Conservation (phyloP, 2,888 invertebrate species). For the Hyposoter dolosus region DNA sequence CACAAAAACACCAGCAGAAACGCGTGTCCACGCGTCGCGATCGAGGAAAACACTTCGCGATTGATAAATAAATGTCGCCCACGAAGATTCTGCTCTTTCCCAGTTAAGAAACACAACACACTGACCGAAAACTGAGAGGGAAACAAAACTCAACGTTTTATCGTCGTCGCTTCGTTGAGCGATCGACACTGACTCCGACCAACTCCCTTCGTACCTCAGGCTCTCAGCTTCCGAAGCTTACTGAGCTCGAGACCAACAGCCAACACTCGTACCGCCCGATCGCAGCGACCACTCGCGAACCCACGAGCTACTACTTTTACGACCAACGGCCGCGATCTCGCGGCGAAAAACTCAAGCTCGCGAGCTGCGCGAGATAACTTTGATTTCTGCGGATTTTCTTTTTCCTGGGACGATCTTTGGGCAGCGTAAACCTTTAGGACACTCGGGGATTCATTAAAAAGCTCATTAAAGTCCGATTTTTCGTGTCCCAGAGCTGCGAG, state of each 20-base stretch:
- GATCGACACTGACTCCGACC: constrained; percentile 18
- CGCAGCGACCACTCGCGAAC: constrained; percentile 67
- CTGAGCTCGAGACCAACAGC: constrained; percentile 74
- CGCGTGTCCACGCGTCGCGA: background rate
- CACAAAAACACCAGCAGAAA: constrained; percentile 12
- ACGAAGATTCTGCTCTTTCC: background rate
- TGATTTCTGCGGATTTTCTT: background rate
- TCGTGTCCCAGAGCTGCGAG: background rate
- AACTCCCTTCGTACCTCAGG: constrained; percentile 74
- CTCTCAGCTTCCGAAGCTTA: constrained; percentile 66
- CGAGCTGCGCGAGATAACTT: background rate
- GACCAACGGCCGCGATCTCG: background rate
- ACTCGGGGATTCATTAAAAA: background rate
- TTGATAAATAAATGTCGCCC: background rate
- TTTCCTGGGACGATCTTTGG: background rate
- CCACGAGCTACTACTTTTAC: background rate
- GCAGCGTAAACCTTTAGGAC: background rate
- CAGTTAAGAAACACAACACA: constrained; percentile 26
- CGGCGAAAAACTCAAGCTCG: background rate
- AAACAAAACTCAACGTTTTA: background rate
- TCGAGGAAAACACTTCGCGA: constrained; percentile 3
- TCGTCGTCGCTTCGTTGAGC: constrained; percentile 14
- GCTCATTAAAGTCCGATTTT: background rate
- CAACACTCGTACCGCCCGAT: constrained; percentile 56
- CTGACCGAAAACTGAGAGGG: background rate